Evolutionary conservation across 2,113 vertebrate genomes (phyloP).

Genomic region (Aspidoscelis tigris): DNA sequence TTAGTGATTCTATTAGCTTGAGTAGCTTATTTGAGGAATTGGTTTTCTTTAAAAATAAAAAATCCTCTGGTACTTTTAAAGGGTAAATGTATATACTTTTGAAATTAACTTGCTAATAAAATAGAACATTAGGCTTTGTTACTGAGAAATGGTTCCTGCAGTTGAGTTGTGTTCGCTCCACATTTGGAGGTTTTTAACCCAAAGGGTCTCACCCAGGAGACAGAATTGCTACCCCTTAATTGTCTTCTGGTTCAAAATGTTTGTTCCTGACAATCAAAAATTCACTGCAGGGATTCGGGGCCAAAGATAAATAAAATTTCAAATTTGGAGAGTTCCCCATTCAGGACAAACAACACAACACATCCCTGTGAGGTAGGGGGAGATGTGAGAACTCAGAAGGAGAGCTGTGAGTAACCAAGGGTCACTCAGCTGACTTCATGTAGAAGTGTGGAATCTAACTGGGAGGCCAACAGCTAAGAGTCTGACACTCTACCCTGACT

Average conservation of each 20-base stretch:
- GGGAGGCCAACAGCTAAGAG: too few species aligned
- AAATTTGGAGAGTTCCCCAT: not conserved
- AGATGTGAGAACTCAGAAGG: too few species aligned
- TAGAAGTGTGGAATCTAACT: too few species aligned
- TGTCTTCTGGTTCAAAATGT: slow-evolving; percentile 47
- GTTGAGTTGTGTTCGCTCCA: slow-evolving; percentile 18
- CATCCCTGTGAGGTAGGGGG: too few species aligned
- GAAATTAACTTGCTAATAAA: slow-evolving; percentile 24
- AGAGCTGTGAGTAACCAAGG: too few species aligned
- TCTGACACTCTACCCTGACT: too few species aligned
- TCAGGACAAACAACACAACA: too few species aligned
- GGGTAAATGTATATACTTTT: slow-evolving; percentile 18
- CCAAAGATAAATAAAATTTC: slow-evolving; percentile 51
- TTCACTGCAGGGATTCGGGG: slow-evolving; percentile 52
- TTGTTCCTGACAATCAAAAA: slow-evolving; percentile 63
- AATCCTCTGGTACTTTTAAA: slow-evolving; percentile 28
- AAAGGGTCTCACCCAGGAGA: slow-evolving; percentile 44
- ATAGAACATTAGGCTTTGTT: slow-evolving; percentile 33
- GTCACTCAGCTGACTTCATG: too few species aligned
- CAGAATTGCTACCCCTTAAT: slow-evolving; percentile 64
- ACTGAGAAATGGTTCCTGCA: slow-evolving; percentile 10
- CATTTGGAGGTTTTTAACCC: slow-evolving; percentile 25
- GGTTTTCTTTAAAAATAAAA: not conserved
- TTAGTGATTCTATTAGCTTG: slow-evolving; percentile 47
- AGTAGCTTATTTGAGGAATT: not conserved